Conservation (phyloP, 2,797 vertebrate genomes). For the Rhinatrema bivittatum region DNA sequence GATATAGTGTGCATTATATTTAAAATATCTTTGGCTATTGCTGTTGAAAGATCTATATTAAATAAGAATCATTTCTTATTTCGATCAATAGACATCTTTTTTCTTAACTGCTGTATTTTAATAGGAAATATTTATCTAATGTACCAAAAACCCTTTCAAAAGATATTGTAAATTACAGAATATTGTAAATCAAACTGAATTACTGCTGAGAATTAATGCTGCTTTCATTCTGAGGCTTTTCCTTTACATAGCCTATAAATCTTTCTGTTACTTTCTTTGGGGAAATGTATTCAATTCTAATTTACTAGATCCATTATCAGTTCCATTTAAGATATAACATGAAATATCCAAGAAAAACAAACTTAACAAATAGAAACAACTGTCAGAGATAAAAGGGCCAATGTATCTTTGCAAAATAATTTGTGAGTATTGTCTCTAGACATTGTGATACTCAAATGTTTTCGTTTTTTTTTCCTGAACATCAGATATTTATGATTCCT, state of each 20-base stretch:
- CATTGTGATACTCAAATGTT: constrained; percentile 8
- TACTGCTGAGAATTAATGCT: too few species aligned
- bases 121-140: too few species aligned
- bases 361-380: neutral
- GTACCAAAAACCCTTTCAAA: too few species aligned
- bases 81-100: too few species aligned
- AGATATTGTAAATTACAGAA: too few species aligned
- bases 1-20: too few species aligned
- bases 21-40: too few species aligned
- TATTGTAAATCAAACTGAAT: too few species aligned
- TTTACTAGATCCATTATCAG: neutral
- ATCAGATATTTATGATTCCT: constrained; percentile 28
- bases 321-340: neutral
- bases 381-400: neutral
- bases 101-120: too few species aligned
- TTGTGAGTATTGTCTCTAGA: constrained; percentile 7
- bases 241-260: neutral
- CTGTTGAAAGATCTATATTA: too few species aligned
- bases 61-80: too few species aligned
- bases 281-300: neutral
- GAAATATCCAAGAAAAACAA: neutral
- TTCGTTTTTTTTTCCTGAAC: constrained; percentile 28
- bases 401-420: neutral
- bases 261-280: neutral
- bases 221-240: neutral